Evolutionary conservation across 2,797 vertebrate species (phyloP).

Genomic region (Acipenser ruthenus): DNA sequence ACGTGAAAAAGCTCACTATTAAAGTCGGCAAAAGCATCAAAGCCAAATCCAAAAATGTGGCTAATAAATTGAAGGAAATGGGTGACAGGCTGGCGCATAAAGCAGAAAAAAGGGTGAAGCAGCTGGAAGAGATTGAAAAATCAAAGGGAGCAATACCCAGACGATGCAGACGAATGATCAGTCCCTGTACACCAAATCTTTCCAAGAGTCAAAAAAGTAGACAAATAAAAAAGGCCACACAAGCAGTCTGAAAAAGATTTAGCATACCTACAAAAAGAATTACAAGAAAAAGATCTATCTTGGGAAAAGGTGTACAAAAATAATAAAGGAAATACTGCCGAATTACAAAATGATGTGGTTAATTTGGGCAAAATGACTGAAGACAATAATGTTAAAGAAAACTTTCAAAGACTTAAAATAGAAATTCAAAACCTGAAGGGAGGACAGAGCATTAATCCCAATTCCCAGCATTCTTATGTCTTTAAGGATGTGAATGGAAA

Average conservation of each 20-base stretch:
- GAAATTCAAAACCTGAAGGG: neutral
- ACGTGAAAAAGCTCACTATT: neutral
- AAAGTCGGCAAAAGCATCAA: constrained; percentile 11
- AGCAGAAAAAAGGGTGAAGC: constrained; percentile 12
- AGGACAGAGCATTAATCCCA: too few relatives aligned
- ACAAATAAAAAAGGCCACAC: neutral
- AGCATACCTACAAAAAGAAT: neutral
- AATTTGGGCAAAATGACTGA: neutral
- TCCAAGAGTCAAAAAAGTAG: neutral
- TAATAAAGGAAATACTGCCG: neutral
- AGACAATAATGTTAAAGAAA: neutral
- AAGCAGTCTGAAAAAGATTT: too few relatives aligned
- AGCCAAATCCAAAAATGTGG: neutral
- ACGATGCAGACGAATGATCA: neutral
- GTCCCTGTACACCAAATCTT: neutral
- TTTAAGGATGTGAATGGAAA: neutral
- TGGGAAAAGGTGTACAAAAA: neutral
- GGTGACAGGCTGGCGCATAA: constrained; percentile 4
- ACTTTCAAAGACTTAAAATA: neutral
- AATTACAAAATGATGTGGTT: neutral
- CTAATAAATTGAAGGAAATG: neutral
- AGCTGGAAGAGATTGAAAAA: constrained; percentile 7
- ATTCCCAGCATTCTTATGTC: neutral
- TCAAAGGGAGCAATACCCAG: constrained; percentile 4
- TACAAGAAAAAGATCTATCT: neutral